Base-by-base conservation (phyloP, 2,113 vertebrate genomes). In the Condylura cristata region DNA sequence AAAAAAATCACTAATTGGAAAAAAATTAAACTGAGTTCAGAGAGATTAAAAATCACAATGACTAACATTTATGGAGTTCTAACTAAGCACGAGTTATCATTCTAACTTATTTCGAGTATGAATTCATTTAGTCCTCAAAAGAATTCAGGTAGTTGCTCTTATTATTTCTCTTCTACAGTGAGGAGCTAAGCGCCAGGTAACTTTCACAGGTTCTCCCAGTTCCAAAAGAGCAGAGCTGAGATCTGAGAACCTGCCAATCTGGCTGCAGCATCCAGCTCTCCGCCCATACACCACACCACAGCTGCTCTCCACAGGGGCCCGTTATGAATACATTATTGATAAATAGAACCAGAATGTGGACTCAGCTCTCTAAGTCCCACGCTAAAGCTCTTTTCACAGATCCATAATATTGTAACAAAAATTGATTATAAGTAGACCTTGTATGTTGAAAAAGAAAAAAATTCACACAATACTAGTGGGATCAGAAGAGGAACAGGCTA, bases 71-170 rank as follows among this genome's bases (percentile, higher is more conserved):
- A 41, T 32, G 4, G 6, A 41, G 46, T 46, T 81, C 28, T 75
- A 83, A 61, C 17, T 20, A 61, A 12, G 2, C 14, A 22, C 68
- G 28, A 37, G 4, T 48, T 48, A 81, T 14, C 14, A 48, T n/a
- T 61, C 53, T 60, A 76, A 76, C 39, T 44, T 74, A 46, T 92
- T 85, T 82, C 63, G 81, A 53, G 48, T 53, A 76, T 32, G 61
- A 63, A 56, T 32, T 95, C 51, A 78, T 48, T 81, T 66, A 56
- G 61, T 70, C 34, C 41, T 70, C 61, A 65, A 53, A 90, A 88
- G 30, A 78, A 37, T 48, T 44, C 75, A n/a, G 28, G 18, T 5
- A 14, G 18, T n/a, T 18, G 10, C 32, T 58, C 14, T 18, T 9
- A 32, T 44, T 8, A 56, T 28, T 24, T 13, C 14, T 46, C 5